phyloP scores from a whole-genome alignment of 2,113 vertebrate species.

The Sander lucioperca region DNA sequence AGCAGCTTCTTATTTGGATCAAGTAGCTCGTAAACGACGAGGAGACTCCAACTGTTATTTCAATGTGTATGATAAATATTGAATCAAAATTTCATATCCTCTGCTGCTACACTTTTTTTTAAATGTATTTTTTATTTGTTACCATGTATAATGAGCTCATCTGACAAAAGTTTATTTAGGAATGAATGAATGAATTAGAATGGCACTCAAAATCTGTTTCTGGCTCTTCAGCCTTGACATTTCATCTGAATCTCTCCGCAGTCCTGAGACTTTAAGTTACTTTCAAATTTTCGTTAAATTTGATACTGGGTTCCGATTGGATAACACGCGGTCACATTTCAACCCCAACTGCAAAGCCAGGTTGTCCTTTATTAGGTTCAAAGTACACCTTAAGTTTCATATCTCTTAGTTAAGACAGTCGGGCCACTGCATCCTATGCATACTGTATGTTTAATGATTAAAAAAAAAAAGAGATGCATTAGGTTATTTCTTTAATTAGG shows the following conservation, averaged over 20 bases:
- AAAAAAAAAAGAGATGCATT: background rate
- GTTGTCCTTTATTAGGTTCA: background rate
- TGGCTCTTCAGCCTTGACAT: background rate
- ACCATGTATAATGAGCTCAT: background rate
- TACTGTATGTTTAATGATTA: background rate
- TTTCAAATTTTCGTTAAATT: background rate
- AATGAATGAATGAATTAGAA: background rate
- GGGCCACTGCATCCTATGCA: background rate
- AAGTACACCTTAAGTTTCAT: background rate
- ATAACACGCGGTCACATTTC: background rate
- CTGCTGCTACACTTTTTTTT: background rate
- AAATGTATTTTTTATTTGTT: background rate
- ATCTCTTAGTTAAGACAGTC: too few relatives aligned
- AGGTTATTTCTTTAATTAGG: background rate
- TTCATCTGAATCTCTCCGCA: background rate
- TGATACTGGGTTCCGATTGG: background rate
- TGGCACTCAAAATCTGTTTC: too few relatives aligned
- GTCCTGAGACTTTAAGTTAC: background rate
- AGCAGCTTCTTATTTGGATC: background rate
- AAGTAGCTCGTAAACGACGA: background rate
- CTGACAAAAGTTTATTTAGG: background rate
- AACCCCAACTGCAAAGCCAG: background rate
- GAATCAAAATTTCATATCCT: background rate
- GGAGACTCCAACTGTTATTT: background rate
- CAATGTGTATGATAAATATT: background rate